Base-by-base conservation (phyloP, 2,888 invertebrate genomes). In the Stictocephala bisonia region DNA sequence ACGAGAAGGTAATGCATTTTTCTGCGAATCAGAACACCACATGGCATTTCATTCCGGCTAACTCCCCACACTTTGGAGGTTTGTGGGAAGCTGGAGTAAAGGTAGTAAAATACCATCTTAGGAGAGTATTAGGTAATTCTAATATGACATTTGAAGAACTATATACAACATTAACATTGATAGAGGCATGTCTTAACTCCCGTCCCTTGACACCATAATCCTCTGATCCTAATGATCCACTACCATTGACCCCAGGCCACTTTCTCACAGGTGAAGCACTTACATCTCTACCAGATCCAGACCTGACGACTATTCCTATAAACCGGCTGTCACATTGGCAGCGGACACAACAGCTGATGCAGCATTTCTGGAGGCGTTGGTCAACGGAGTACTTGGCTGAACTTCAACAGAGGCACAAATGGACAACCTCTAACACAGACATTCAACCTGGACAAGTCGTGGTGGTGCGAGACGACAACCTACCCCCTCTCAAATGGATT, bases 61-160 rank as follows among this genome's bases (percentile, higher is more conserved):
- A 68, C n/a, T 77, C 79, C 0, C 80, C 81, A 0, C 80, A 82
- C 69, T 77, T 79, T 48, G 82, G 79, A 1, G 81, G 82, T 0
- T 20, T 81, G 0, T 81, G 80, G 80, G 81, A 82, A 71, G 79
- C 81, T 0, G 79, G 78, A 0, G 79, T 82, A 4, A 81, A 81
- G 58, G 76, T 77, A 3, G 79, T 79, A 0, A 82, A 82, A 75
- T 72, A 74, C 27, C 80, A 81, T 67, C 64, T 80, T 4, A 76
- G 76, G 24, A 71, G 80, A 22, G 75, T 80, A 1, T 51, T 81
- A 6, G 79, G 80, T 0, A 74, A 78, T 2, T 26, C 77, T 9
- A 75, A 58, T 2, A 41, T 80, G 2, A 82, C 80, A 0, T 81
- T 74, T 53, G 81, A 83, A 70, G 81, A 83, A 53, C 69, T 82